Conservation (phyloP, 2,797 vertebrate species). For the Galagoides demidoff region DNA sequence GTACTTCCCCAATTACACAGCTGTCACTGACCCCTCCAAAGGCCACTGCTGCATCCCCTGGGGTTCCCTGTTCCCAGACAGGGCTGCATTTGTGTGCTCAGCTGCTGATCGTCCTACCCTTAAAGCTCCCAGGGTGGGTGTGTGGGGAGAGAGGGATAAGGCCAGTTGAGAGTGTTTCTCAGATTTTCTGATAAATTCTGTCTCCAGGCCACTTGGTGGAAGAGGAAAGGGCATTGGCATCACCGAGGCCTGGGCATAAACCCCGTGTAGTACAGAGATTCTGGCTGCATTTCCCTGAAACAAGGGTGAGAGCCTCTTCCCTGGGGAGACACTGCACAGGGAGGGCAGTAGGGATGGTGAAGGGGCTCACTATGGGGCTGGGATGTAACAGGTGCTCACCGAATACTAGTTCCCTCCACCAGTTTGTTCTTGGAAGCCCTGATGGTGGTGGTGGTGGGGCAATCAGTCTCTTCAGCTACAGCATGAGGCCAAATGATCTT, state of each 20-base stretch:
- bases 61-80: neutral
- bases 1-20: neutral
- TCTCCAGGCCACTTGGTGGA: neutral
- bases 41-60: rapidly evolving
- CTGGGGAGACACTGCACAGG: neutral
- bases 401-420: rapidly evolving
- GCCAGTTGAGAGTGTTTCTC: neutral
- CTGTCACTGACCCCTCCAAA: conserved; percentile 23
- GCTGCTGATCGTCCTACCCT: neutral
- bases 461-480: neutral
- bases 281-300: neutral
- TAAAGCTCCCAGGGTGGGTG: neutral
- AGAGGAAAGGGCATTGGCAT: neutral
- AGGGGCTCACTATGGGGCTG: neutral
- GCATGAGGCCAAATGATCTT: neutral
- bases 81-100: neutral
- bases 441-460: neutral
- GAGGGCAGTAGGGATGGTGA: no score
- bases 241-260: neutral
- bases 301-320: neutral
- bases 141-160: neutral
- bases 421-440: neutral
- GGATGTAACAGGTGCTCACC: neutral
- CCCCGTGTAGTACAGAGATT: neutral
- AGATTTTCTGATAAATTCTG: neutral